phyloP scores from a whole-genome alignment of 53 echinoderm and acorn worm genomes.

The Patiria pectinifera region DNA sequence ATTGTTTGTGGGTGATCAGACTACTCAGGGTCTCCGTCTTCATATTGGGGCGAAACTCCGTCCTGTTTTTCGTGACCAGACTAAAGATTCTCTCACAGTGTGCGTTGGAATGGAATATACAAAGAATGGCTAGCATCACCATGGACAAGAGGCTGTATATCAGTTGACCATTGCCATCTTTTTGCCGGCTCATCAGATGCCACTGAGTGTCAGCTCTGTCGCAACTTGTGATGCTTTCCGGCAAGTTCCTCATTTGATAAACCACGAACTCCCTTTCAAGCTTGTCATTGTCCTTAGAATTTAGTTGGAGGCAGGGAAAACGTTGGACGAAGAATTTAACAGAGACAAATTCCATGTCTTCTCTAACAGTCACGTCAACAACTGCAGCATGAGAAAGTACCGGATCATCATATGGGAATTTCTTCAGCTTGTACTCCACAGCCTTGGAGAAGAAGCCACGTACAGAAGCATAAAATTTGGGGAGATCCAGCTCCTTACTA shows the following conservation, averaged over 20 bases:
- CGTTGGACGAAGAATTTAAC: slow-evolving; percentile 6
- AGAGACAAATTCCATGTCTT: slow-evolving; percentile 17
- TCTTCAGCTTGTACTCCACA: slow-evolving; percentile 24
- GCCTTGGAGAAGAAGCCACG: slow-evolving; percentile 7
- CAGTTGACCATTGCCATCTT: slow-evolving; percentile 33
- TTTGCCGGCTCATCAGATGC: slow-evolving; percentile 25
- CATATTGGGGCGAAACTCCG: slow-evolving; percentile 34
- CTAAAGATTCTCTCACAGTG: slow-evolving; percentile 29
- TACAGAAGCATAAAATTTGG: slow-evolving; percentile 21
- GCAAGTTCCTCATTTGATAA: background rate
- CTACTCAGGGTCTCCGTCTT: slow-evolving; percentile 25
- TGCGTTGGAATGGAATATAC: slow-evolving; percentile 18
- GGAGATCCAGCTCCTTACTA: slow-evolving; percentile 12
- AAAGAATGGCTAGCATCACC: slow-evolving; percentile 43
- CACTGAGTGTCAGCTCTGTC: slow-evolving; percentile 14
- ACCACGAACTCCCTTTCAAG: slow-evolving; percentile 16
- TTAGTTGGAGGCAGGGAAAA: slow-evolving; percentile 6
- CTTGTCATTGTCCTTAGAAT: slow-evolving; percentile 8
- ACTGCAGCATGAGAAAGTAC: slow-evolving; percentile 37
- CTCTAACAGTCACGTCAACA: background rate
- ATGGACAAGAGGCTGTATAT: slow-evolving; percentile 12
- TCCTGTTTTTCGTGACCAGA: slow-evolving; percentile 35
- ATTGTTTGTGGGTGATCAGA: slow-evolving; percentile 42
- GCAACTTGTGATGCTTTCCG: slow-evolving; percentile 33
- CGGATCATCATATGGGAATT: slow-evolving; percentile 64